Percentiles rank a stretch among this genome's conserved stretches.
Conservation (phyloP, 2,888 invertebrate genomes). For the Urechis unicinctus region DNA sequence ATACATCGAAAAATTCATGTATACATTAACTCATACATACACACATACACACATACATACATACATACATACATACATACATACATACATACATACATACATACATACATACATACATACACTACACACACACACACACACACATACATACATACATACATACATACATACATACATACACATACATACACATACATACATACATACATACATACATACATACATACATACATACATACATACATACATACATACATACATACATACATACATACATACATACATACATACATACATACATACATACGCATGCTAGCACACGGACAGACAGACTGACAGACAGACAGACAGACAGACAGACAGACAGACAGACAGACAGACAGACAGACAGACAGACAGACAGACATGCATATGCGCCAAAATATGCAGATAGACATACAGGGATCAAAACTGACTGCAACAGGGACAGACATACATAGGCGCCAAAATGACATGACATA, state of each 20-base stretch:
- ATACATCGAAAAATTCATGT: no score
- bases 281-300: slow-evolving; percentile 1
- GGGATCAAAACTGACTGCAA: background rate
- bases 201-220: slow-evolving; percentile 2
- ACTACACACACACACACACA: background rate
- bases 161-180: background rate
- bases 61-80: background rate
- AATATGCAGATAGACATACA: background rate
- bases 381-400: background rate
- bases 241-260: slow-evolving; percentile 1
- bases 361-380: background rate
- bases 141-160: background rate
- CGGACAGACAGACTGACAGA: background rate
- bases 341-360: background rate
- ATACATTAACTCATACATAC: background rate
- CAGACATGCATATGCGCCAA: background rate
- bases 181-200: background rate
- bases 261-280: slow-evolving; percentile 4
- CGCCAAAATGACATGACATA: background rate
- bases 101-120: background rate
- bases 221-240: slow-evolving; percentile 2
- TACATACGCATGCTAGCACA: background rate
- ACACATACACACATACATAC: background rate
- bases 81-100: background rate
- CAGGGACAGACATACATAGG: background rate